Percentiles rank a stretch among this genome's conserved stretches.
Evolutionary conservation across 2,113 vertebrate genomes (phyloP).

Genomic region (Anguilla rostrata): DNA sequence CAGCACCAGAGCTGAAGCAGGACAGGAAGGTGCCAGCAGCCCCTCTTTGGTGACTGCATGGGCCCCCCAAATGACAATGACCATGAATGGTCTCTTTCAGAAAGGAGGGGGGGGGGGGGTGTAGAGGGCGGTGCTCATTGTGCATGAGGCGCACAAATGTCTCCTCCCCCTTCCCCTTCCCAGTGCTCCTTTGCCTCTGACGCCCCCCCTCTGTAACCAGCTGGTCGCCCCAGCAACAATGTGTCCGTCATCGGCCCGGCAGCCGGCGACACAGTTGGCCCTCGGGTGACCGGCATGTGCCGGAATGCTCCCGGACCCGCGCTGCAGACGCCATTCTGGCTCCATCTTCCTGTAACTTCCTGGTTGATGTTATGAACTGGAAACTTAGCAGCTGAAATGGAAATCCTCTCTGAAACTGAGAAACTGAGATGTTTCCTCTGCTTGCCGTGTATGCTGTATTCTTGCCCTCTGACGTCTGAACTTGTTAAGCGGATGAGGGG

Average conservation of each 20-base stretch:
- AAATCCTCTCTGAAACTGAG: not conserved
- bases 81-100: slow-evolving; percentile 56
- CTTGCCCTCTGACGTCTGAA: not conserved
- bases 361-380: not conserved
- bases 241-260: slow-evolving; percentile 45
- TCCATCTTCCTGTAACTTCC: not conserved
- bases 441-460: not conserved
- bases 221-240: slow-evolving; percentile 45
- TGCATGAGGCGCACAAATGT: slow-evolving; percentile 26
- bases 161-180: slow-evolving; percentile 26
- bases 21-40: not conserved
- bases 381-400: not conserved
- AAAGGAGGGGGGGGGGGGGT: not conserved
- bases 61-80: slow-evolving; percentile 32
- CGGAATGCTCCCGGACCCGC: not conserved
- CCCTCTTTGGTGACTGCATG: not conserved
- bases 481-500: not conserved
- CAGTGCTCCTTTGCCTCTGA: slow-evolving; percentile 47
- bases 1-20: not conserved
- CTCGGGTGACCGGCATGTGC: slow-evolving; percentile 53
- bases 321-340: not conserved
- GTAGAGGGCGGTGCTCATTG: slow-evolving; percentile 49
- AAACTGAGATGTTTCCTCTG: not conserved
- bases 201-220: slow-evolving; percentile 36
- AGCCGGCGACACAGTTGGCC: slow-evolving; percentile 51